Percentiles rank a stretch among this genome's conserved stretches.
Conservation (phyloP, 2,113 vertebrate genomes). For the Mobula birostris region DNA sequence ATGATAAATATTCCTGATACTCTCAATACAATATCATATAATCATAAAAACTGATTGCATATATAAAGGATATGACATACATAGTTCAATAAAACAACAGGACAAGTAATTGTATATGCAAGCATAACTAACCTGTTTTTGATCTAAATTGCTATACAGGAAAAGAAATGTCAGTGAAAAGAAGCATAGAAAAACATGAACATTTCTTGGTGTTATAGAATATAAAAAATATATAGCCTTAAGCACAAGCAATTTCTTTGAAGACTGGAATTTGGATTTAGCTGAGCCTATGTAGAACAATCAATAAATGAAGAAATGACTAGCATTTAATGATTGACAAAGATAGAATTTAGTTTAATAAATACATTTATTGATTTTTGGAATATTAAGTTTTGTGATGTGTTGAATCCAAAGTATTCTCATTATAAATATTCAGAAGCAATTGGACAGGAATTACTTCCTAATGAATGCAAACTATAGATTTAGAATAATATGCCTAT, state of each 20-base stretch:
- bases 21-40: background rate
- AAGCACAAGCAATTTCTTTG: background rate
- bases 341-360: constrained; percentile 9
- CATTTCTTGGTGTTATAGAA: background rate
- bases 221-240: background rate
- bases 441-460: background rate
- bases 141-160: background rate
- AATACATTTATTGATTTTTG: background rate
- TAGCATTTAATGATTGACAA: background rate
- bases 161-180: background rate
- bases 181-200: background rate
- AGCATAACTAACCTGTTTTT: background rate
- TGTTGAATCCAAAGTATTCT: background rate
- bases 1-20: background rate
- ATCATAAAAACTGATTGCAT: background rate
- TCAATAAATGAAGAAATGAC: background rate
- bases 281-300: background rate
- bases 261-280: too few relatives aligned
- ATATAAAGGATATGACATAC: background rate
- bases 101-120: background rate
- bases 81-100: background rate
- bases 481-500: background rate
- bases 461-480: background rate
- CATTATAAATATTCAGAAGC: constrained; percentile 3
- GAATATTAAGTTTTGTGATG: background rate